A percentile compares a stretch with the other conserved stretches of the same genome.
Conservation (phyloP, 2,797 vertebrate genomes). For the Anableps anableps region DNA sequence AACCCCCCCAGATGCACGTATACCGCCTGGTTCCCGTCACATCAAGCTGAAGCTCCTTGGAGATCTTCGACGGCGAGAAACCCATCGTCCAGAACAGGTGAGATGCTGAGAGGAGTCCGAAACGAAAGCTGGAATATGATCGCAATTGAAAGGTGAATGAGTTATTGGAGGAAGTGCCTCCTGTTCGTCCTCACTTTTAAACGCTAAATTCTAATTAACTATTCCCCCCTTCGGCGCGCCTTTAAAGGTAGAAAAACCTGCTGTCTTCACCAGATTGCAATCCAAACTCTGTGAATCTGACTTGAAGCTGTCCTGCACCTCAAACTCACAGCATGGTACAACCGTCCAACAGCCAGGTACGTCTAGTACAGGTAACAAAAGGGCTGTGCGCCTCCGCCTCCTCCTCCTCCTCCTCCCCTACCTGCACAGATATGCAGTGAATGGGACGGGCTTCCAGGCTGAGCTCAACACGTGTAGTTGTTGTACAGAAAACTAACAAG, state of each 20-base stretch:
- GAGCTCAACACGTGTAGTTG: constrained; percentile 77
- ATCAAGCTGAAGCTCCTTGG: constrained; percentile 63
- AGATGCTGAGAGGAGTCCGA: constrained; percentile 63
- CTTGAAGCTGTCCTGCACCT: constrained; percentile 46
- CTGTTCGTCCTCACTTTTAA: constrained; percentile 66
- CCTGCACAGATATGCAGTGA: constrained; percentile 62
- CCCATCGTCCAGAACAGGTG: constrained; percentile 83
- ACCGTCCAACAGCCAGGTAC: constrained; percentile 68
- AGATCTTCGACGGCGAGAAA: constrained; percentile 72
- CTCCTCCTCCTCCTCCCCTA: constrained; percentile 47
- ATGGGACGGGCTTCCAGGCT: constrained; percentile 75
- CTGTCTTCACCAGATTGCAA: constrained; percentile 18
- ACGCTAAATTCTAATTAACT: constrained; percentile 64
- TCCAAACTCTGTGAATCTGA: constrained; percentile 21
- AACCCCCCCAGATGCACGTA: constrained; percentile 81
- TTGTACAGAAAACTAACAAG: constrained; percentile 70
- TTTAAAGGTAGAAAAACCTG: constrained; percentile 51
- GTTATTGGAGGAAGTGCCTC: constrained; percentile 76
- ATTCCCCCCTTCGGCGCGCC: constrained; percentile 55
- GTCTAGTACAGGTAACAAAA: constrained; percentile 81
- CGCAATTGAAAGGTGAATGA: constrained; percentile 66
- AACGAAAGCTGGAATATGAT: constrained; percentile 64
- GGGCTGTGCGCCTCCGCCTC: constrained; percentile 72
- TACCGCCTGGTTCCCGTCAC: constrained; percentile 69
- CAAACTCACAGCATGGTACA: constrained; percentile 64